Evolutionary conservation across 1,140 invertebrate species (phyloP).

Genomic region (Periplaneta americana): DNA sequence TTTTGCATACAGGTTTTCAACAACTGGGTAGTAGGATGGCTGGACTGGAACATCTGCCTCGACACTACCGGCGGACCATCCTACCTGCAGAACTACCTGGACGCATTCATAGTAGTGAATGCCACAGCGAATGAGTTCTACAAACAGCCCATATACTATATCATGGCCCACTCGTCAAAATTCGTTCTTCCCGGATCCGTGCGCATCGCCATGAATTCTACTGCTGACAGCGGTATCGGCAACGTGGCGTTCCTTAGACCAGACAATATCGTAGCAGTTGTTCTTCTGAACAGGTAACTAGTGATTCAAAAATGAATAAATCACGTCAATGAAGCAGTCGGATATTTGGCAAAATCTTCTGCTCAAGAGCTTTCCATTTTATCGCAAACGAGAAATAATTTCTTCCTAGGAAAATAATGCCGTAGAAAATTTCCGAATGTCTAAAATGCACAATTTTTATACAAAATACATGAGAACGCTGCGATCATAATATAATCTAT

Average conservation of each 20-base stretch:
- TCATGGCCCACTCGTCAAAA: conserved; percentile 5
- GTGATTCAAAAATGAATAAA: neutral
- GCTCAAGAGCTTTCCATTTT: no score
- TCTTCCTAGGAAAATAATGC: no score
- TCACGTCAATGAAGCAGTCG: neutral
- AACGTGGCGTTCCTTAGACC: conserved; percentile 36
- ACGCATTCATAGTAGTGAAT: conserved; percentile 54
- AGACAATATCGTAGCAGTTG: conserved; percentile 34
- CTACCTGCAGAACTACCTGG: conserved; percentile 52
- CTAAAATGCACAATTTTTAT: no score
- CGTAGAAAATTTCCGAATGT: no score
- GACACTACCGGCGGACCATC: conserved; percentile 53
- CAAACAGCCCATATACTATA: conserved; percentile 46
- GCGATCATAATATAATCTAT: no score
- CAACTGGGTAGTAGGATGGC: conserved; percentile 56
- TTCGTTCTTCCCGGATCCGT: conserved; percentile 7
- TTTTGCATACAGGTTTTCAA: conserved; percentile 31
- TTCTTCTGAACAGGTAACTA: conserved; percentile 39
- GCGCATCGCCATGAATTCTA: neutral
- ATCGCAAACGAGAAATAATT: no score
- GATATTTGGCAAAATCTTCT: no score
- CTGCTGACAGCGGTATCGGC: conserved; percentile 16
- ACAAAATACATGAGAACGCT: no score
- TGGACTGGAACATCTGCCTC: conserved; percentile 60
- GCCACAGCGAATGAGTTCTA: conserved; percentile 45